Evolutionary conservation across 2,797 vertebrate species (phyloP).

Genomic region (Tadarida brasiliensis): DNA sequence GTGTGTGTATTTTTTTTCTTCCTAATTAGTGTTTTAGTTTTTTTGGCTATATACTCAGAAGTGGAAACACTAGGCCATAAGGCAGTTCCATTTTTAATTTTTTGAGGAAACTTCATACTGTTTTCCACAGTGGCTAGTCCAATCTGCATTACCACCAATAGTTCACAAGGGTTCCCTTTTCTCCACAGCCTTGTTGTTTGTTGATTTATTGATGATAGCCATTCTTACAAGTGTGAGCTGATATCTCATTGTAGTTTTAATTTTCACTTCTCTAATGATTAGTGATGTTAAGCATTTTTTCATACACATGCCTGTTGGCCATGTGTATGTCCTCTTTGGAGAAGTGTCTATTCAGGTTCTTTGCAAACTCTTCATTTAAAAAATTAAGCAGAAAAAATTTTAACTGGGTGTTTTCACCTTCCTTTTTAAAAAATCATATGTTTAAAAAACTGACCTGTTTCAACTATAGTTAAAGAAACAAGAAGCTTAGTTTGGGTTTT

Average conservation of each 20-base stretch:
- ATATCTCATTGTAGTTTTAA: not conserved
- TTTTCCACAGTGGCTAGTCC: not conserved
- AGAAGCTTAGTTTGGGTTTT: not conserved
- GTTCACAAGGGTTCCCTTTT: not conserved
- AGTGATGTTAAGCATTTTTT: not conserved
- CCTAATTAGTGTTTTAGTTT: not conserved
- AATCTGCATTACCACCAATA: not conserved
- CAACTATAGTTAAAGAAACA: slow-evolving; percentile 12
- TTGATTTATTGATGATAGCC: not conserved
- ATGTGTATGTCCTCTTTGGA: not conserved
- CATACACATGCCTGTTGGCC: not conserved
- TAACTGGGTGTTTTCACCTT: not conserved
- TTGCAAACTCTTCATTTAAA: not conserved
- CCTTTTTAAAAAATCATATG: not conserved
- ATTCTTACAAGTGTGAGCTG: not conserved
- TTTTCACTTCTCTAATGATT: not conserved
- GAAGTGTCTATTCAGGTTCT: not conserved
- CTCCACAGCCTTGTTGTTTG: not conserved
- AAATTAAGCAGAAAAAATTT: not conserved
- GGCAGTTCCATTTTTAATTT: not conserved
- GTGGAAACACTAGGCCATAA: not conserved
- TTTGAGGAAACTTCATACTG: not conserved
- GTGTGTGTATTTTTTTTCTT: no score
- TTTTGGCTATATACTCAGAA: not conserved
- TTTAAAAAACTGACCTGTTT: not conserved